Evolutionary conservation across 2,113 vertebrate species (phyloP), one percentile per base, ranked within the genome.

Genomic region (Craseonycteris thonglongyai): DNA sequence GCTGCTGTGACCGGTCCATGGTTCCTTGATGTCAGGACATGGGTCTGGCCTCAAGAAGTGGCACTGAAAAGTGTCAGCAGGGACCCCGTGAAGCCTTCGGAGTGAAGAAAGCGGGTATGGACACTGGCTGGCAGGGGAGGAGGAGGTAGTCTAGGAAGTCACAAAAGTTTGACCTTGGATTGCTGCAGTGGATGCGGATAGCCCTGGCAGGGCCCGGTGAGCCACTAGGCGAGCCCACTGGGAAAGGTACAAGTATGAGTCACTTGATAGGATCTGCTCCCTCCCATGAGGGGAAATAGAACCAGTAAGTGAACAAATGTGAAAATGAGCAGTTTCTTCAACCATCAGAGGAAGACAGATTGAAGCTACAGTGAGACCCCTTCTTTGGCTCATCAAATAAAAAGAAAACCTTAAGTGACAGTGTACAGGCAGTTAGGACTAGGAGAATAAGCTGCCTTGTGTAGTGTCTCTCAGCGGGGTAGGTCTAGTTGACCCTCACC

Each of bases 241-340:
- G 54, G 56, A 82, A 96, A 58, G 49, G 58, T 10, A 49, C 26
- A 47, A 75, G 42, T 51, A 68, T 45, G 33, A 19, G 7, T 88
- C 66, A 76, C 47, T 75, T 65, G 56, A 24, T 47, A 35, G 59
- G 49, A 83, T 30, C 49, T 66, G 28, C 45, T 87, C 80, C 56
- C 38, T 69, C 69, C 35, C 33, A 4, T 3, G 16, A 89, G 35
- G 38, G 59, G 65, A 92, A 87, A 75, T 47, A 81, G 54, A 92
- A 84, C 59, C 26, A 47, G 81, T 26, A 90, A 56, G 61, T 92
- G 54, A 88, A 96, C 84, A 92, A 76, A 61, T 83, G 35, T 59
- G 72, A 56, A 88, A 93, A 72, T 63, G 30, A 88, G 56, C 49
- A 78, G 90, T 66, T 88, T 92, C 71, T 81, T 61, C 85, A 83